These are phyloP conservation scores for Tetranychus truncatus DNA, from an alignment of 2,888 invertebrate species.

Conservation along the genomic window DNA sequence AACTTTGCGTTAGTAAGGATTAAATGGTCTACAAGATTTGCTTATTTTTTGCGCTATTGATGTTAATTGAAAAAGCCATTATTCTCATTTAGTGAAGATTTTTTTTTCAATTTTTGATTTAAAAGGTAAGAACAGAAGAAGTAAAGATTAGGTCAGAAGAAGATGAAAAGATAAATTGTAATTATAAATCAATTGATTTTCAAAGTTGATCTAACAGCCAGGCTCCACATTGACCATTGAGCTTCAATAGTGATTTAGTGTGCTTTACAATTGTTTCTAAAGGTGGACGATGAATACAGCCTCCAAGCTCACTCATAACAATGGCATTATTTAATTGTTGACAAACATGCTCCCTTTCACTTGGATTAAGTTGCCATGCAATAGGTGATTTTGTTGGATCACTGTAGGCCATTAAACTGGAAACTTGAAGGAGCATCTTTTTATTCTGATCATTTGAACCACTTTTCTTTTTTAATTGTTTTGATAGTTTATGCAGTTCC, in stretches of 20 bases:
- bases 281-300: constrained; percentile 44
- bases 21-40: too few relatives aligned
- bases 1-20: too few relatives aligned
- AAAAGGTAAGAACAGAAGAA: not conserved
- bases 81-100: not conserved
- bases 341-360: constrained; percentile 80
- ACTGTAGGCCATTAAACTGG: constrained; percentile 88
- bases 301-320: constrained; percentile 25
- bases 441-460: constrained; percentile 63
- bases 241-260: constrained; percentile 63
- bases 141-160: not conserved
- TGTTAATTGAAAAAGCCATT: too few relatives aligned
- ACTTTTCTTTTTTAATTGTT: constrained; percentile 57
- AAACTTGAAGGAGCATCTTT: constrained; percentile 88
- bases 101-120: not conserved
- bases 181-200: not conserved
- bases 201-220: constrained; percentile 18
- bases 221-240: constrained; percentile 32
- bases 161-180: not conserved
- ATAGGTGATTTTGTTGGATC: constrained; percentile 95
- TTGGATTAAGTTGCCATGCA: constrained; percentile 85
- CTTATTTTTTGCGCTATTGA: too few relatives aligned
- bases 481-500: constrained; percentile 77
- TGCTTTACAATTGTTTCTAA: constrained; percentile 80
- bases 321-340: constrained; percentile 93